A percentile compares a stretch with the other conserved stretches of the same genome.
Evolutionary conservation across 2,888 invertebrate species (phyloP).

Genomic region (Boloria selene): DNA sequence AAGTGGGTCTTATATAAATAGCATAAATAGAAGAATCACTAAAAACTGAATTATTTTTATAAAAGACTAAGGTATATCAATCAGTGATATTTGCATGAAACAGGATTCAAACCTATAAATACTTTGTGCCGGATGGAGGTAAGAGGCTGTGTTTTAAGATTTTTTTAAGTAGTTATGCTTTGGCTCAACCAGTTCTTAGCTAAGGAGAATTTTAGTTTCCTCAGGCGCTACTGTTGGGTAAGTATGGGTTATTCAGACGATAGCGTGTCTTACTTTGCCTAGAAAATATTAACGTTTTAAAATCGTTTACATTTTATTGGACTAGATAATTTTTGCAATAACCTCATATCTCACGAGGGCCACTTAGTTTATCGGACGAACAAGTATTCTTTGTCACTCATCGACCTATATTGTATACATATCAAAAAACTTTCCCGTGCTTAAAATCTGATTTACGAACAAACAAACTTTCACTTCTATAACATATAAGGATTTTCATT

Average conservation of each 20-base stretch:
- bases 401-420: too few species aligned
- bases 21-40: too few species aligned
- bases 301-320: too few species aligned
- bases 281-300: background rate
- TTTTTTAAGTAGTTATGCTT: constrained; percentile 7
- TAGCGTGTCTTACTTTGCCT: background rate
- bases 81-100: background rate
- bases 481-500: too few species aligned
- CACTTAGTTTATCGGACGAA: too few species aligned
- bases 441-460: too few species aligned
- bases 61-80: background rate
- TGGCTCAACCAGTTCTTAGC: constrained; percentile 10
- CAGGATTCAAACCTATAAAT: background rate
- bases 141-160: background rate
- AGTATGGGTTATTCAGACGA: background rate
- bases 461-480: too few species aligned
- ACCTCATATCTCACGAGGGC: too few species aligned
- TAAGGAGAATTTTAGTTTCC: constrained; percentile 13
- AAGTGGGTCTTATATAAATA: too few species aligned
- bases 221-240: constrained; percentile 7
- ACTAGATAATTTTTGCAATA: too few species aligned
- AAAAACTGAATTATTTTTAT: background rate
- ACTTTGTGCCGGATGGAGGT: background rate
- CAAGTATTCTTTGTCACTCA: too few species aligned
- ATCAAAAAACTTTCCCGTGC: too few species aligned